Percentiles rank a stretch among this genome's conserved stretches.
These are phyloP conservation scores for Lates calcarifer DNA, from an alignment of 2,113 vertebrate species.

Conservation along the genomic window DNA sequence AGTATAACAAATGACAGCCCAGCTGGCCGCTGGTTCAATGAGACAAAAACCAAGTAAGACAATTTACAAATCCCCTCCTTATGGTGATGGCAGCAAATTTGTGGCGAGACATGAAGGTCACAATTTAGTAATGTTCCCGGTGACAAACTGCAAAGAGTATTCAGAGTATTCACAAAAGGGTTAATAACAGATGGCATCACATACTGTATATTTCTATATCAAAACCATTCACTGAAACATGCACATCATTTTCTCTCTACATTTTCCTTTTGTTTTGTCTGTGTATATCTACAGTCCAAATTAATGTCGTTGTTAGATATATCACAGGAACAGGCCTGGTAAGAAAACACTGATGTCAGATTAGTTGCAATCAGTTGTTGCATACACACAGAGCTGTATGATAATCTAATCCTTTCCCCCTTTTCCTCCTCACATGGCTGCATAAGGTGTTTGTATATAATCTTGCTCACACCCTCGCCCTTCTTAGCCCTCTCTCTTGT, in stretches of 20 bases:
- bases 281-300: neutral
- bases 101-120: too few relatives aligned
- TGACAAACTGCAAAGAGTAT: too few relatives aligned
- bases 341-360: neutral
- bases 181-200: too few relatives aligned
- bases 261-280: too few relatives aligned
- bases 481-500: slow-evolving; percentile 19
- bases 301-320: neutral
- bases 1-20: too few relatives aligned
- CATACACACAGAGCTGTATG: neutral
- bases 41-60: too few relatives aligned
- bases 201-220: too few relatives aligned
- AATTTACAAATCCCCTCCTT: too few relatives aligned
- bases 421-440: slow-evolving; percentile 4
- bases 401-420: neutral
- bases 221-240: neutral
- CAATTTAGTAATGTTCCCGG: too few relatives aligned
- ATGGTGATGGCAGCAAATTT: too few relatives aligned
- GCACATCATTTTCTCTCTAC: neutral
- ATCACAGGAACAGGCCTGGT: neutral
- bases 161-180: too few relatives aligned
- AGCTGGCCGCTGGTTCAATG: too few relatives aligned
- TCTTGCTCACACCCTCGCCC: neutral
- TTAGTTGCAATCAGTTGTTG: neutral
- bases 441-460: neutral